A percentile compares a stretch with the other conserved stretches of the same genome.
Conservation (phyloP, 2,888 invertebrate species). For the Dioctria rufipes region DNA sequence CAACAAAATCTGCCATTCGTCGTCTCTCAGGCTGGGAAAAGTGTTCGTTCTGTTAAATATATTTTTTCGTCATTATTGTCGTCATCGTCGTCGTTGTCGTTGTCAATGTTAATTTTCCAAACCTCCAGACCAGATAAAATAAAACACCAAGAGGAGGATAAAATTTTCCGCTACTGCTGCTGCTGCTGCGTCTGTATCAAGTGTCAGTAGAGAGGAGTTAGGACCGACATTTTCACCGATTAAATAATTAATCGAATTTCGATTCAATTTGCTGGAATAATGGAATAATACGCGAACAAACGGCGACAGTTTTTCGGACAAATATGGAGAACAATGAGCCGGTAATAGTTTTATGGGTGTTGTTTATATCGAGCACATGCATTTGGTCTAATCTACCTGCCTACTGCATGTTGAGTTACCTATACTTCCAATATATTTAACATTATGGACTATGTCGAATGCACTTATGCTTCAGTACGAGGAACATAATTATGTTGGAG, state of each 20-base stretch:
- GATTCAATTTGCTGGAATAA: constrained; percentile 57
- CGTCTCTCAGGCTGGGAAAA: too few relatives aligned
- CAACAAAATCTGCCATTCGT: too few relatives aligned
- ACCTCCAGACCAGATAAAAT: background rate
- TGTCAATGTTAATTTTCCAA: constrained; percentile 17
- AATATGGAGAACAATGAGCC: constrained; percentile 2
- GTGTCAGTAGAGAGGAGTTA: background rate
- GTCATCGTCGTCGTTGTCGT: constrained; percentile 1
- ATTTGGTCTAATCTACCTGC: too few relatives aligned
- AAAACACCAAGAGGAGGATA: background rate
- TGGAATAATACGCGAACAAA: constrained; percentile 43
- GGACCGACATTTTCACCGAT: constrained; percentile 45
- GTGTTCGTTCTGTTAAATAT: too few relatives aligned
- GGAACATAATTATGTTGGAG: too few relatives aligned
- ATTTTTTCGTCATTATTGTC: constrained; percentile 19
- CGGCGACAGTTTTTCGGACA: background rate
- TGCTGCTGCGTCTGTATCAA: background rate
- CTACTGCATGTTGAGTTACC: background rate
- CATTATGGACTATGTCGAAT: background rate
- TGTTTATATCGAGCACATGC: background rate
- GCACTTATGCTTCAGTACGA: too few relatives aligned
- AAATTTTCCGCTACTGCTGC: background rate
- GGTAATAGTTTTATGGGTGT: background rate
- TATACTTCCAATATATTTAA: background rate
- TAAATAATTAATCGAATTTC: constrained; percentile 59